These are phyloP conservation scores for Philaethria dido DNA, from an alignment of 2,888 invertebrate species.

Conservation along the genomic window DNA sequence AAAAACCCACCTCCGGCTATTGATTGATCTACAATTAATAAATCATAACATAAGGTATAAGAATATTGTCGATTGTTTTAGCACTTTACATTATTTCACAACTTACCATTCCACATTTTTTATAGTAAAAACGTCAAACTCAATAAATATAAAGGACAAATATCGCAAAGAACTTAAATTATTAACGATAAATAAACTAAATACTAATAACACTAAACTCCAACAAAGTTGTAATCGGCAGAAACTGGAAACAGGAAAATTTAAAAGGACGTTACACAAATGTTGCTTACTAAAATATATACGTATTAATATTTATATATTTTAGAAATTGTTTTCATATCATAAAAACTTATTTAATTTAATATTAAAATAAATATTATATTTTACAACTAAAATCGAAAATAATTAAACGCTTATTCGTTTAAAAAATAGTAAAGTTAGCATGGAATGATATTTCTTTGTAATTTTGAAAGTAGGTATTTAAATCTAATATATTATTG, in stretches of 20 bases:
- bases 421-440: too few relatives aligned
- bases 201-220: not conserved
- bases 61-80: not conserved
- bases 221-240: not conserved
- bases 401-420: too few relatives aligned
- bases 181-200: not conserved
- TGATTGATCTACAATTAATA: constrained; percentile 68
- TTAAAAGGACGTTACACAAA: not conserved
- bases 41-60: not conserved
- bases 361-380: too few relatives aligned
- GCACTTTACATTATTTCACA: not conserved
- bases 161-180: not conserved
- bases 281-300: not conserved
- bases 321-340: too few relatives aligned
- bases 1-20: constrained; percentile 77
- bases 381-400: too few relatives aligned
- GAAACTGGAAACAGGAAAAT: not conserved
- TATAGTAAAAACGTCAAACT: not conserved
- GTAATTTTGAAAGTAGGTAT: too few relatives aligned
- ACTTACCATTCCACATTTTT: constrained; percentile 47
- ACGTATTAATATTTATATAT: not conserved
- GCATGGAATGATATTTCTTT: too few relatives aligned
- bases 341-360: too few relatives aligned
- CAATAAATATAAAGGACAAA: not conserved
- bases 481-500: too few relatives aligned